Evolutionary conservation across 2,797 vertebrate species (phyloP).

Genomic region (Scyliorhinus canicula): DNA sequence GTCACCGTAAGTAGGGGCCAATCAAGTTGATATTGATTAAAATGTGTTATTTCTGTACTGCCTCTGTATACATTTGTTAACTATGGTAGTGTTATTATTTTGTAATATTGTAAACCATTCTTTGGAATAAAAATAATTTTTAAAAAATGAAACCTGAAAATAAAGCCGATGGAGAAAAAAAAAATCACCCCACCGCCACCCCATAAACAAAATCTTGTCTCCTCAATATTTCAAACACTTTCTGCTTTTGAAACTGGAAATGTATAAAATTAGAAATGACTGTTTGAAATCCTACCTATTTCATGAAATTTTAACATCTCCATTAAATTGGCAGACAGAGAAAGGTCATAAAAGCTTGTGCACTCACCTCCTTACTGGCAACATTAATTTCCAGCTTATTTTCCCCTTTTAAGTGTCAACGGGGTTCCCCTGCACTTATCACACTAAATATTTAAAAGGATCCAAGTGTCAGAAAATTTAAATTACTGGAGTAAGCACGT

Average conservation of each 20-base stretch:
- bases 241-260: not conserved
- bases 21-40: too few species aligned
- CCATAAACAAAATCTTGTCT: not conserved
- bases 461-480: not conserved
- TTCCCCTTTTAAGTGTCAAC: not conserved
- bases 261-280: not conserved
- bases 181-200: too few species aligned
- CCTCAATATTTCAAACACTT: not conserved
- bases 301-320: not conserved
- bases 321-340: not conserved
- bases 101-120: too few species aligned
- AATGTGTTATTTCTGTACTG: too few species aligned
- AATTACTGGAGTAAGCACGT: not conserved
- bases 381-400: not conserved
- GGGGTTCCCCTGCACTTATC: not conserved
- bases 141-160: not conserved
- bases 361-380: not conserved
- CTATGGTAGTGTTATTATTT: too few species aligned
- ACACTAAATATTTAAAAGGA: not conserved
- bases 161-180: too few species aligned
- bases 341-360: not conserved
- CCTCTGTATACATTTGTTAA: too few species aligned
- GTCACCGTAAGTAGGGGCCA: too few species aligned
- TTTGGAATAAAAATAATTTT: too few species aligned
- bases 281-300: not conserved